Evolutionary conservation across 1,140 invertebrate species (phyloP).

Genomic region (Coenobita brevimanus): DNA sequence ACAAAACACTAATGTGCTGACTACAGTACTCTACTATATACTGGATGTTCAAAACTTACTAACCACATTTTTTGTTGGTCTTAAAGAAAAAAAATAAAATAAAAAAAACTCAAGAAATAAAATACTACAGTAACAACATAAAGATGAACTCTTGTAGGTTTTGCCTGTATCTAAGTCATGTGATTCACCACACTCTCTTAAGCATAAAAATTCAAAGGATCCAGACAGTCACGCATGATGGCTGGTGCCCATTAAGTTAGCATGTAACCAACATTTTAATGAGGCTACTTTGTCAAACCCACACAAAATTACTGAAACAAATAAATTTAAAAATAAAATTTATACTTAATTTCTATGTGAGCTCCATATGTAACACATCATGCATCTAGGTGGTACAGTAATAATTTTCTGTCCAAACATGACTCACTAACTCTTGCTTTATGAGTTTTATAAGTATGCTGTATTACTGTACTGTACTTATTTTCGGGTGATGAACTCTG

Average conservation of each 20-base stretch:
- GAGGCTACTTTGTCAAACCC: neutral
- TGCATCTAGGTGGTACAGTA: no score
- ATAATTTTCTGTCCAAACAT: no score
- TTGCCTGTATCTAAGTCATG: neutral
- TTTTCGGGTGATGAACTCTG: no score
- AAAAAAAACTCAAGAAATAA: neutral
- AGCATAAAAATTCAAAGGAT: no score
- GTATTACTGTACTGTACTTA: no score
- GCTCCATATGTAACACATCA: neutral
- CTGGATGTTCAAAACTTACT: neutral
- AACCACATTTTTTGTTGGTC: neutral
- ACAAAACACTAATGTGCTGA: no score
- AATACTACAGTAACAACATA: neutral
- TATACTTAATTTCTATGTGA: neutral
- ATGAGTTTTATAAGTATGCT: no score
- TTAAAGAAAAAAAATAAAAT: neutral
- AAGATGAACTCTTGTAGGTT: neutral
- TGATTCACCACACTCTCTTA: no score
- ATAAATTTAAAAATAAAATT: neutral
- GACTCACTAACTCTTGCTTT: no score
- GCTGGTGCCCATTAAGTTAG: no score
- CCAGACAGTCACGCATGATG: no score
- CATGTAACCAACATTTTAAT: no score
- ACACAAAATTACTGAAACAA: conserved; percentile 6
- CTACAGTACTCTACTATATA: neutral